Evolutionary conservation across 2,888 invertebrate species (phyloP).

Genomic region (Julus scandinavius): DNA sequence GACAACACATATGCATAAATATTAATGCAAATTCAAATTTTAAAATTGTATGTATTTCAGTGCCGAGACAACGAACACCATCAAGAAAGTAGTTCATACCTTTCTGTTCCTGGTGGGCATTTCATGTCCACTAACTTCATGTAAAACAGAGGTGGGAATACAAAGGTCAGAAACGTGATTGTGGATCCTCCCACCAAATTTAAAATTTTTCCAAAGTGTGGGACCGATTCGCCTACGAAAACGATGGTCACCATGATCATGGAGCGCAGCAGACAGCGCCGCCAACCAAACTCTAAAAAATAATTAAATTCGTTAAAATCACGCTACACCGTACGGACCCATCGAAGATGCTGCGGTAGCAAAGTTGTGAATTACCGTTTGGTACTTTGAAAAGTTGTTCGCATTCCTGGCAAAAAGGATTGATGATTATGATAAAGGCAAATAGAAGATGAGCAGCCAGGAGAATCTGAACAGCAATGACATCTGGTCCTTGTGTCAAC

Average conservation of each 20-base stretch:
- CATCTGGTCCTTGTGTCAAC: constrained; percentile 70
- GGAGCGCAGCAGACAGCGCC: constrained; percentile 72
- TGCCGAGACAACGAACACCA: constrained; percentile 58
- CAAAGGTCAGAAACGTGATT: constrained; percentile 75
- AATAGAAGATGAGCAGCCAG: constrained; percentile 75
- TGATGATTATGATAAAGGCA: constrained; percentile 77
- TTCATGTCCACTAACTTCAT: constrained; percentile 71
- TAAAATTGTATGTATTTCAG: background rate
- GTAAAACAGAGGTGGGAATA: constrained; percentile 77
- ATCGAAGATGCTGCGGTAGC: background rate
- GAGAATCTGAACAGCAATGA: constrained; percentile 72
- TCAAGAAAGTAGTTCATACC: constrained; percentile 62
- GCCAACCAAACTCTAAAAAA: constrained; percentile 72
- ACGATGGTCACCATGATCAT: constrained; percentile 72
- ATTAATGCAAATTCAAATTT: background rate
- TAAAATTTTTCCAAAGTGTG: constrained; percentile 76
- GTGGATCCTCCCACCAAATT: constrained; percentile 78
- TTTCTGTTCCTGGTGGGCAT: constrained; percentile 67
- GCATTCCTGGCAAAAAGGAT: constrained; percentile 77
- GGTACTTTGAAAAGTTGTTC: constrained; percentile 75
- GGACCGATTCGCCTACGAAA: constrained; percentile 76
- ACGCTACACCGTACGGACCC: background rate
- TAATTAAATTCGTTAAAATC: background rate
- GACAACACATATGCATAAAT: background rate
- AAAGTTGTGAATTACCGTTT: constrained; percentile 67